phyloP scores from a whole-genome alignment of 2,113 vertebrate genomes.

The Aphelocoma coerulescens region DNA sequence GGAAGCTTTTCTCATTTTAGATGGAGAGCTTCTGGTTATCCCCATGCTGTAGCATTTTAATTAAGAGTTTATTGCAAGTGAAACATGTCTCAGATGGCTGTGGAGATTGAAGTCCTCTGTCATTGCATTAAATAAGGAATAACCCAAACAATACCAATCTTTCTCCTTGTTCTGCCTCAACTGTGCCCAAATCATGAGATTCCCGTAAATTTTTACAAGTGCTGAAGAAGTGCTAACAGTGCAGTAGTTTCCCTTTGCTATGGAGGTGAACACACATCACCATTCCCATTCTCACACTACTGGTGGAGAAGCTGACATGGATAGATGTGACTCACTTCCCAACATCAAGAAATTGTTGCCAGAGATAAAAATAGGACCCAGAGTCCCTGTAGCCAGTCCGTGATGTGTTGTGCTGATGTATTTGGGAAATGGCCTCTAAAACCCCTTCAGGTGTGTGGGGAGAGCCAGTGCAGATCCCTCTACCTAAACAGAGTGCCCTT shows the following conservation, averaged over 20 bases:
- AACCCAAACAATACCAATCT: neutral
- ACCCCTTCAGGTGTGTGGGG: neutral
- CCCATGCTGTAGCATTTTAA: neutral
- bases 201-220: neutral
- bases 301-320: neutral
- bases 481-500: neutral
- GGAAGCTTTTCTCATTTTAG: neutral
- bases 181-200: neutral
- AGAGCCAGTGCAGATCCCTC: neutral
- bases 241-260: neutral
- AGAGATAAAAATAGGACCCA: neutral
- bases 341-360: neutral
- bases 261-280: neutral
- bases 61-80: neutral
- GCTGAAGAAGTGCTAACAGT: neutral
- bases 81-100: neutral
- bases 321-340: neutral
- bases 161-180: neutral
- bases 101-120: neutral
- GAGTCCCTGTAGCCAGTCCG: neutral
- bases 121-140: neutral
- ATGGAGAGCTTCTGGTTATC: slow-evolving; percentile 1
- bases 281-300: neutral
- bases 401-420: neutral
- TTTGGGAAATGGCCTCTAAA: neutral